Percentiles rank a stretch among this genome's conserved stretches.
phyloP scores from a whole-genome alignment of 2,888 invertebrate species.

The Syrphus vitripennis region DNA sequence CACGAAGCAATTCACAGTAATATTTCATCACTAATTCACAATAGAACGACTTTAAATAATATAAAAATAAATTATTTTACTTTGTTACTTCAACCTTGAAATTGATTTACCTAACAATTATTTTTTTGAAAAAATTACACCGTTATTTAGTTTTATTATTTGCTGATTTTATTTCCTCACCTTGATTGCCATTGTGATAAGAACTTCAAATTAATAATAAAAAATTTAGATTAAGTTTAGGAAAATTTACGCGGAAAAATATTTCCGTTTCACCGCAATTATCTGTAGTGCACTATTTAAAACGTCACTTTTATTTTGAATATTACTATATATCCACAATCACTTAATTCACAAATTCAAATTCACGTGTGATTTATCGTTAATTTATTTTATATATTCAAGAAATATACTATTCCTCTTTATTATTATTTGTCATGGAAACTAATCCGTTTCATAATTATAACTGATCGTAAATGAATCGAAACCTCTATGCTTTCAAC shows the following conservation, averaged over 20 bases:
- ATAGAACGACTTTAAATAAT: not conserved
- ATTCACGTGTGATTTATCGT: slow-evolving; percentile 32
- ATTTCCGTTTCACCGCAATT: not conserved
- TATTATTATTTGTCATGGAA: slow-evolving; percentile 22
- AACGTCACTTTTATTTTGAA: not conserved
- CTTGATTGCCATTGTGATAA: slow-evolving; percentile 30
- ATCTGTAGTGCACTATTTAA: not conserved
- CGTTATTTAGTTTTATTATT: not conserved
- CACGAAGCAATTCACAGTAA: not conserved
- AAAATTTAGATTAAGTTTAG: too few species aligned
- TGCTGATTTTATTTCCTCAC: not conserved
- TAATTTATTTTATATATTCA: slow-evolving; percentile 20
- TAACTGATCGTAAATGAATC: slow-evolving; percentile 65
- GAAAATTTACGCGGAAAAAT: too few species aligned
- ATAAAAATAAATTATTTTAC: not conserved
- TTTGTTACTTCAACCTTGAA: not conserved
- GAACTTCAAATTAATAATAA: not conserved
- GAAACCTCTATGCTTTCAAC: slow-evolving; percentile 64
- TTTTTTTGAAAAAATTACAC: not conserved
- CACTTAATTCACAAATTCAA: not conserved
- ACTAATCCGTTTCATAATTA: slow-evolving; percentile 68
- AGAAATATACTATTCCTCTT: slow-evolving; percentile 28
- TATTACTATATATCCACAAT: slow-evolving; percentile 32
- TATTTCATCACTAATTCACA: not conserved
- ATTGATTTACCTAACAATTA: too few species aligned